A percentile compares a stretch with the other conserved stretches of the same genome.
Conservation (phyloP, 2,888 invertebrate genomes). For the Phania funesta region DNA sequence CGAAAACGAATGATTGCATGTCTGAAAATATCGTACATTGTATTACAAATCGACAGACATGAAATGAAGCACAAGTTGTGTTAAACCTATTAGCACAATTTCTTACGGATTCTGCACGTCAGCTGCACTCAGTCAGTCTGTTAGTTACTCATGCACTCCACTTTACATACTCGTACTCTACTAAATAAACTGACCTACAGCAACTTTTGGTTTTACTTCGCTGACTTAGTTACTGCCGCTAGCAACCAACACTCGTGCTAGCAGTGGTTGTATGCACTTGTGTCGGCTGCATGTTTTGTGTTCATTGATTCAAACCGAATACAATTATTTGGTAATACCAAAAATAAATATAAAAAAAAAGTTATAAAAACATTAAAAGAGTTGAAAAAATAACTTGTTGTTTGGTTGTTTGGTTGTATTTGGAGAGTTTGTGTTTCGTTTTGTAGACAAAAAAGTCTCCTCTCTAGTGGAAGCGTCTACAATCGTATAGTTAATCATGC, state of each 20-base stretch:
- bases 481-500: neutral
- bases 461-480: conserved; percentile 38
- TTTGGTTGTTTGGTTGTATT: conserved; percentile 7
- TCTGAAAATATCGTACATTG: neutral
- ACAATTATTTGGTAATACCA: conserved; percentile 58
- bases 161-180: conserved; percentile 3
- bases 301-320: conserved; percentile 38
- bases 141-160: neutral
- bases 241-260: neutral
- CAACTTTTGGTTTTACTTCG: conserved; percentile 54
- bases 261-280: neutral
- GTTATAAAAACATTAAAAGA: conserved; percentile 42
- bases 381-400: conserved; percentile 46
- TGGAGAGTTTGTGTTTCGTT: conserved; percentile 9
- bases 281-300: neutral
- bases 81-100: conserved; percentile 55
- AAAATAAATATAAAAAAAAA: conserved; percentile 34
- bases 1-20: conserved; percentile 8
- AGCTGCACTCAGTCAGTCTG: conserved; percentile 15
- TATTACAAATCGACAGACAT: neutral
- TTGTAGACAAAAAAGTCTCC: conserved; percentile 39
- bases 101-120: conserved; percentile 51
- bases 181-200: conserved; percentile 66
- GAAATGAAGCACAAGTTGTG: conserved; percentile 7
- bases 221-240: conserved; percentile 19